phyloP scores from a whole-genome alignment of 2,113 vertebrate species.

The Burhinus oedicnemus region DNA sequence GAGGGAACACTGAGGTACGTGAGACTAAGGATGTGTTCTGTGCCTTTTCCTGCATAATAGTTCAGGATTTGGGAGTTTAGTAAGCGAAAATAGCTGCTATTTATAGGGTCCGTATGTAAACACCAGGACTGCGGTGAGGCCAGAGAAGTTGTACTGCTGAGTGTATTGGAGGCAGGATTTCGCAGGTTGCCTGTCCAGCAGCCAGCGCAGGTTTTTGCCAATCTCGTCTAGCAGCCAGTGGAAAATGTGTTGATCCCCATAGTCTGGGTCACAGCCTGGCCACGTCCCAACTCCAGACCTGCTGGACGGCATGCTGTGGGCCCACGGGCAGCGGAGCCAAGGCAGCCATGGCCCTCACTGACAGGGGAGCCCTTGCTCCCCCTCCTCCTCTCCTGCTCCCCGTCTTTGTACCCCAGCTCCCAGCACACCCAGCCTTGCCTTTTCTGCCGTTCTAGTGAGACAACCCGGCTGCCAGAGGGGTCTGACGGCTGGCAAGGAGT shows the following conservation, averaged over 20 bases:
- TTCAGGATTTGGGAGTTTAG: not conserved
- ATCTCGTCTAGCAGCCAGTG: not conserved
- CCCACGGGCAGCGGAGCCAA: not conserved
- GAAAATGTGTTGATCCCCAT: not conserved
- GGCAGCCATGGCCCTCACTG: not conserved
- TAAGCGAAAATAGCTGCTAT: not conserved
- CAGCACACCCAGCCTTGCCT: no score
- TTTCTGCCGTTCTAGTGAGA: not conserved
- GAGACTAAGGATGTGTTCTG: fast-evolving
- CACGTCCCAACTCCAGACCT: not conserved
- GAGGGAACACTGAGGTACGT: not conserved
- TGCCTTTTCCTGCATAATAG: not conserved
- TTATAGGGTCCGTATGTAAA: not conserved
- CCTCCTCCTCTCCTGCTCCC: not conserved
- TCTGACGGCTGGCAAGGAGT: not conserved
- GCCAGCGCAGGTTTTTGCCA: not conserved
- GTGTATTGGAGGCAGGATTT: not conserved
- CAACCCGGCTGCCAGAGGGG: not conserved
- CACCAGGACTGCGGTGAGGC: not conserved
- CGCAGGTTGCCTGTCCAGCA: not conserved
- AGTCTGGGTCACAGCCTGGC: not conserved
- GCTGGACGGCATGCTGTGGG: not conserved
- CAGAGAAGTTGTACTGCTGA: not conserved
- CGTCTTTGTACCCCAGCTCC: not conserved
- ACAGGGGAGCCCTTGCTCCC: not conserved